Base-by-base conservation (phyloP, 2,113 vertebrate species). In the Pseudorhombus dupliciocellatus region DNA sequence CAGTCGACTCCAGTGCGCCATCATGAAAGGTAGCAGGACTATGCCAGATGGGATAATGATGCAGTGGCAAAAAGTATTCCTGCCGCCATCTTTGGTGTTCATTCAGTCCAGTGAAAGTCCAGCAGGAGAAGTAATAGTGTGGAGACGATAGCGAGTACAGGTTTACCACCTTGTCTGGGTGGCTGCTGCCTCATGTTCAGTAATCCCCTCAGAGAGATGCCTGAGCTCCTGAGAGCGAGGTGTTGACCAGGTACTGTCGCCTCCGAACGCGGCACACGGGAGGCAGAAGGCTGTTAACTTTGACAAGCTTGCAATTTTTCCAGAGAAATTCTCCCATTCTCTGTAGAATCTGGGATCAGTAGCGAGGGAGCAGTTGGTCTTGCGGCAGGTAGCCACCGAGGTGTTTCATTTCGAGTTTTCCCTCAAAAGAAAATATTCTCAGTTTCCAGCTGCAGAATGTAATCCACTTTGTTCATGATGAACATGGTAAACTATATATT, bases 21-120 rank as follows among this genome's bases (percentile, higher is more conserved):
- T 21, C 69, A 56, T 75, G 54, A 69, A 74, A 53, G 58, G 11
- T 20, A 59, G 25, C 12, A 26, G 68, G 18, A n/a, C 70, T 14
- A 58, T 34, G 15, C 20, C 48, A 51, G 61, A 60, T 46, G 18
- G 34, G 55, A 75, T 80, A 73, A 86, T 75, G 66, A 66, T 68
- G 52, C 55, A 58, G 56, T 50, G 61, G 21, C 65, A 83, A 51
- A 56, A 70, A 63, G 62, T 68, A 75, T 67, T 50, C 69, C 66
- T 34, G n/a, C 58, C 63, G 66, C 53, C 16, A 26, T 18, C 12
- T 52, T 52, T 26, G 30, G 31, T 75, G 42, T 51, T 58, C 54
- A 26, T 37, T 54, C 24, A 54, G 18, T 37, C 15, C 22, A 1
- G 30, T 53, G 30, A 66, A 28, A 25, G 30, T 40, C 31, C 21